Percentiles rank a stretch among this genome's conserved stretches.
Evolutionary conservation across 2,797 vertebrate species (phyloP).

Genomic region (Ataeniobius toweri): DNA sequence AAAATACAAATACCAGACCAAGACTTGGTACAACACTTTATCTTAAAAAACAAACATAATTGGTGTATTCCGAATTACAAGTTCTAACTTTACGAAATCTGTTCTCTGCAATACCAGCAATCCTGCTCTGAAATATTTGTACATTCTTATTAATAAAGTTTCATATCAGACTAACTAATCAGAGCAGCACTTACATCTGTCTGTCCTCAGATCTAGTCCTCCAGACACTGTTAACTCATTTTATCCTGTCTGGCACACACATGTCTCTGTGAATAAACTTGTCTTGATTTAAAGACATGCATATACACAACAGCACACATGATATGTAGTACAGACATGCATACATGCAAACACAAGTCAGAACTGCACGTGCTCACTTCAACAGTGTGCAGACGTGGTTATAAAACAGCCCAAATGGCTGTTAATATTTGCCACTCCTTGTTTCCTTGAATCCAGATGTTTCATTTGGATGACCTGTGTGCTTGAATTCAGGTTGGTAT

Average conservation of each 20-base stretch:
- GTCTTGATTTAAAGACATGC: constrained; percentile 58
- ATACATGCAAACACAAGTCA: constrained; percentile 20
- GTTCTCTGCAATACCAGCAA: not conserved
- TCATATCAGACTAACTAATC: too few relatives aligned
- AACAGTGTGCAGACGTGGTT: constrained; percentile 51
- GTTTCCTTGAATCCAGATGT: constrained; percentile 60
- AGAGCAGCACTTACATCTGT: not conserved
- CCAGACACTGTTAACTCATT: constrained; percentile 61
- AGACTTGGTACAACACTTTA: not conserved
- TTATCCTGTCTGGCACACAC: constrained; percentile 71
- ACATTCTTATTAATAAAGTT: too few relatives aligned
- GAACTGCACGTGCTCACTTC: constrained; percentile 41
- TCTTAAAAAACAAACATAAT: not conserved
- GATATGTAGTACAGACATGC: constrained; percentile 10
- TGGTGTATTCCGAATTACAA: not conserved
- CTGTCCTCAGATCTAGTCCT: constrained; percentile 46
- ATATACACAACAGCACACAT: constrained; percentile 19
- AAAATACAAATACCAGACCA: not conserved
- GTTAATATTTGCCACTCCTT: constrained; percentile 35
- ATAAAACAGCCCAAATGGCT: constrained; percentile 57
- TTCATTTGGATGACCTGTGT: constrained; percentile 52
- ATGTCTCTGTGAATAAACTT: constrained; percentile 69
- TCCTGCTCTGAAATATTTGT: not conserved
- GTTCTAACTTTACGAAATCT: not conserved
- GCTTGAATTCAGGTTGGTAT: constrained; percentile 38